Evolutionary conservation across 92 coral and sea anemone genomes (phyloP).

Genomic region (Virgularia gustaviana): DNA sequence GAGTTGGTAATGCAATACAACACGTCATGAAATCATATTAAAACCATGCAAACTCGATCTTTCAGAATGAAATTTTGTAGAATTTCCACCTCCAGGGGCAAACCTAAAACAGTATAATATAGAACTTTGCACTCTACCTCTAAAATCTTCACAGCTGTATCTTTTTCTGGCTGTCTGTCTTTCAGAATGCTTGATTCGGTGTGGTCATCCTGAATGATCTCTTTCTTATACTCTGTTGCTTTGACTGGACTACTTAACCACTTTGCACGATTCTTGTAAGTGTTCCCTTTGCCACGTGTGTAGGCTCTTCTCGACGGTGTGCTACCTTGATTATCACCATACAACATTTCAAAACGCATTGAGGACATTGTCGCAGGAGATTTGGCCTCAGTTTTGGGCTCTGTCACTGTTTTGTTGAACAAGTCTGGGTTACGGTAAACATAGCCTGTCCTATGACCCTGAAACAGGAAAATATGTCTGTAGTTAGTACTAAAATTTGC

Average conservation of each 20-base stretch:
- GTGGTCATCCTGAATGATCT: conserved; percentile 49
- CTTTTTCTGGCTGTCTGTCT: conserved; percentile 85
- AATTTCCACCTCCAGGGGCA: no score
- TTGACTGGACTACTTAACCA: conserved; percentile 92
- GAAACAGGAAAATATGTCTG: not conserved
- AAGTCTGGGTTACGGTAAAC: conserved; percentile 87
- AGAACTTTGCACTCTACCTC: no score
- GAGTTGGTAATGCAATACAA: no score
- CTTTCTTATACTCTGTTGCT: conserved; percentile 89
- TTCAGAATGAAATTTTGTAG: no score
- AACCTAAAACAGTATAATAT: no score
- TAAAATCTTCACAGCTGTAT: conserved; percentile 52
- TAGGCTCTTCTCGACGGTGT: conserved; percentile 67
- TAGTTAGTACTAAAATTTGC: not conserved
- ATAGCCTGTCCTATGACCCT: conserved; percentile 92
- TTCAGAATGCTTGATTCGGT: conserved; percentile 82
- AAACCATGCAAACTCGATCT: no score
- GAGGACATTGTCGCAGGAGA: conserved; percentile 90
- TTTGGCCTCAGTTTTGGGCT: conserved; percentile 70
- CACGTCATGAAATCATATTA: no score
- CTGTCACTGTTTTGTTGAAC: conserved; percentile 68
- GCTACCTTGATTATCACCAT: conserved; percentile 67
- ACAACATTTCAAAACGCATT: conserved; percentile 71
- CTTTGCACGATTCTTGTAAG: conserved; percentile 84
- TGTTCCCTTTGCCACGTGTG: conserved; percentile 89